Evolutionary conservation across 2,113 vertebrate genomes (phyloP).

Genomic region (Megaceryle torquata): DNA sequence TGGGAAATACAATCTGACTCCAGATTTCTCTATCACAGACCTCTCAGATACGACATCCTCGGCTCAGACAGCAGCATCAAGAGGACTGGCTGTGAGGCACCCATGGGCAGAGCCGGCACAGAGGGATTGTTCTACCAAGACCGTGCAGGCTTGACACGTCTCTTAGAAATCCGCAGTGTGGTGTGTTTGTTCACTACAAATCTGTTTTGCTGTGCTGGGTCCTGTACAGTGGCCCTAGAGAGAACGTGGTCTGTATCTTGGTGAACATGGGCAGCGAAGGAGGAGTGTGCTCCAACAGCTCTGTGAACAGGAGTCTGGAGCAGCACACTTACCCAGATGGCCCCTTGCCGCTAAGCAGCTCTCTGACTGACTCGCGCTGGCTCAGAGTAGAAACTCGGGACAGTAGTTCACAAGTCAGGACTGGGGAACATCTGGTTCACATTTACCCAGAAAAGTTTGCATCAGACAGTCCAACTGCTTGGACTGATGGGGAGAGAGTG

Average conservation of each 20-base stretch:
- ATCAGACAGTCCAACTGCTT: not conserved
- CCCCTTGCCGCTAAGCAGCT: not conserved
- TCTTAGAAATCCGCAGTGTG: not conserved
- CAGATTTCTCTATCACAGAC: not conserved
- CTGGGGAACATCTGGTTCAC: slow-evolving; percentile 34
- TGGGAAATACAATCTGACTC: slow-evolving; percentile 5
- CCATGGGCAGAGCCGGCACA: not conserved
- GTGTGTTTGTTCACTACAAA: not conserved
- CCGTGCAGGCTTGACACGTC: not conserved
- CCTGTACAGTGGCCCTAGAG: not conserved
- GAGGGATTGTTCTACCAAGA: not conserved
- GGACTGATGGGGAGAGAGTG: not conserved
- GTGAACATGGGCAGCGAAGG: not conserved
- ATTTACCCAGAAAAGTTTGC: slow-evolving; percentile 12
- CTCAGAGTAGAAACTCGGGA: not conserved
- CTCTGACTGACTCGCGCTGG: fast-evolving
- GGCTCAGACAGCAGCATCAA: not conserved
- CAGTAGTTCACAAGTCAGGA: not conserved
- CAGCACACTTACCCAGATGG: fast-evolving
- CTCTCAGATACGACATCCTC: not conserved
- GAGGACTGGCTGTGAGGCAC: not conserved
- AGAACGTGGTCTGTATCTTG: not conserved
- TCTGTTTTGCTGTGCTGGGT: not conserved
- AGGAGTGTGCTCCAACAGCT: not conserved
- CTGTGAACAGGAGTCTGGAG: not conserved